These are phyloP conservation scores for Strix occidentalis DNA, from an alignment of 2,797 vertebrate species.

Conservation along the genomic window DNA sequence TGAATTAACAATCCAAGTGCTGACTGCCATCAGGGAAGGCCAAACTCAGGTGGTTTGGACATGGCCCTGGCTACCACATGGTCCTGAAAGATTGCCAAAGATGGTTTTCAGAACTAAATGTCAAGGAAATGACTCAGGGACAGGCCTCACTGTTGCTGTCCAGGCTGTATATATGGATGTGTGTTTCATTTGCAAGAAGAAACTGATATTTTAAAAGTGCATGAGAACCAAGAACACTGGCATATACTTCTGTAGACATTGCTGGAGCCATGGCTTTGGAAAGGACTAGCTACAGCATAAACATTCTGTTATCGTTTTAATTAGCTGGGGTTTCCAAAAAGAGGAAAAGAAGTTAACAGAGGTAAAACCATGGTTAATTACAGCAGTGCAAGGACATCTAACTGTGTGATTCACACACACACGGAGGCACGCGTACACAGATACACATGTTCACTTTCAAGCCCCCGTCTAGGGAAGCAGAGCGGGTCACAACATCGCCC, in stretches of 20 bases:
- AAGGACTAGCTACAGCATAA: neutral
- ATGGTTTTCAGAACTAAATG: neutral
- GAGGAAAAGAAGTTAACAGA: neutral
- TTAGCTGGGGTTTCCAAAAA: neutral
- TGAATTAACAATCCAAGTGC: slow-evolving; percentile 12
- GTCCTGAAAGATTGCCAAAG: neutral
- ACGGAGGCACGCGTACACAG: neutral
- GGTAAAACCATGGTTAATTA: neutral
- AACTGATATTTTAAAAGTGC: neutral
- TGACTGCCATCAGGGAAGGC: slow-evolving; percentile 1
- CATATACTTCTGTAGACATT: neutral
- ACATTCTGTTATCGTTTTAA: neutral
- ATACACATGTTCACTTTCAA: neutral
- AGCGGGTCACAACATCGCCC: neutral
- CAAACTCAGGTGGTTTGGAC: slow-evolving; percentile 49
- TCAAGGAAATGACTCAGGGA: neutral
- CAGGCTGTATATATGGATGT: neutral
- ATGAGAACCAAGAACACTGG: neutral
- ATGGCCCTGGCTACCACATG: neutral
- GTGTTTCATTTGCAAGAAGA: neutral
- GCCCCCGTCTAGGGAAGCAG: neutral
- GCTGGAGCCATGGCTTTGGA: neutral
- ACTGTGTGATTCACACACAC: neutral
- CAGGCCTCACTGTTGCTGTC: neutral
- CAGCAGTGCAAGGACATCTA: neutral